Evolutionary conservation across 2,888 invertebrate species (phyloP).

Genomic region (Apodemia hepburni): DNA sequence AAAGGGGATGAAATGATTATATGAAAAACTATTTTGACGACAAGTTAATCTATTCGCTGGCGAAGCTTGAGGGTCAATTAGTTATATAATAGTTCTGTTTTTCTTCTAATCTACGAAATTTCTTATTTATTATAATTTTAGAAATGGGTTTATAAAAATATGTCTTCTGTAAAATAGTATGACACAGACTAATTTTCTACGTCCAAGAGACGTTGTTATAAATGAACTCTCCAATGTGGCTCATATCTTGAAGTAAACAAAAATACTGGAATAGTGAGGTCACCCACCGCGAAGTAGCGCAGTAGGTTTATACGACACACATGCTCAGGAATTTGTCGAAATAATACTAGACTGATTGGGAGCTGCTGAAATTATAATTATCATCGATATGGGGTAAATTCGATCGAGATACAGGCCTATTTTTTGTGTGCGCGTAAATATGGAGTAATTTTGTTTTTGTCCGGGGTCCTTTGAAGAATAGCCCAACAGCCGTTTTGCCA

Average conservation of each 20-base stretch:
- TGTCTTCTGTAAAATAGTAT: background rate
- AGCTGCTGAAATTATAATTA: slow-evolving; percentile 21
- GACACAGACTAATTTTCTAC: background rate
- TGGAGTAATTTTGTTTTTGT: no score
- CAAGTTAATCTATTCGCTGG: no score
- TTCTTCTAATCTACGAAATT: no score
- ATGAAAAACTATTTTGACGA: no score
- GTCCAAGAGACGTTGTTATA: slow-evolving; percentile 1
- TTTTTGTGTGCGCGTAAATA: background rate
- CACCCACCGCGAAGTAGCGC: slow-evolving; percentile 7
- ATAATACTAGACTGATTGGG: slow-evolving; percentile 16
- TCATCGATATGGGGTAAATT: background rate
- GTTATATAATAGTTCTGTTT: no score
- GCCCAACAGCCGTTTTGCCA: no score
- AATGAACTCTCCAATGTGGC: slow-evolving; percentile 2
- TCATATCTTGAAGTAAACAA: slow-evolving; percentile 11
- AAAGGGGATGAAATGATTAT: no score
- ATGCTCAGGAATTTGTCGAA: slow-evolving; percentile 1
- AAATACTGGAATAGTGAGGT: slow-evolving; percentile 14
- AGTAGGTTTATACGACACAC: slow-evolving; percentile 11
- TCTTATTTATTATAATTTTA: no score
- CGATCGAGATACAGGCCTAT: background rate
- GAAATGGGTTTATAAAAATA: no score
- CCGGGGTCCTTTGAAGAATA: no score
- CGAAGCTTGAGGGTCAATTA: no score